These are phyloP conservation scores for Sclerodermus sp. DNA, from an alignment of 2,888 invertebrate species.

Conservation along the genomic window DNA sequence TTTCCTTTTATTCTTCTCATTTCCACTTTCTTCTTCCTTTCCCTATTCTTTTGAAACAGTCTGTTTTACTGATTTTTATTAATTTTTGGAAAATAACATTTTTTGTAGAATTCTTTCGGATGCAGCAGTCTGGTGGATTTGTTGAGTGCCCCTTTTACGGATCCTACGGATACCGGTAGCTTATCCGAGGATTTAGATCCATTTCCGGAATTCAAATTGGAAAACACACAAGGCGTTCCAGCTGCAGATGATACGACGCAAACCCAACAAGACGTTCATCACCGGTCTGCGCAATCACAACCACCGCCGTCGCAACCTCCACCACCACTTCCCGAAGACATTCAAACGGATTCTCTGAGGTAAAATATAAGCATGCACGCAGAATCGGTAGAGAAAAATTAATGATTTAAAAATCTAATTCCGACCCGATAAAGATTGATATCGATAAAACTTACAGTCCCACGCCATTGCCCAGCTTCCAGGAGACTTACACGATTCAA, in stretches of 20 bases:
- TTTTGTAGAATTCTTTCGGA: slow-evolving; percentile 72
- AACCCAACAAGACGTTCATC: slow-evolving; percentile 47
- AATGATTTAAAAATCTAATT: no score
- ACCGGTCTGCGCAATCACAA: slow-evolving; percentile 37
- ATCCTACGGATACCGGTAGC: slow-evolving; percentile 66
- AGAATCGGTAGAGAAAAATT: no score
- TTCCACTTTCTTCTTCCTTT: slow-evolving; percentile 32
- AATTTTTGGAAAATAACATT: no score
- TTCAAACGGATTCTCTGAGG: slow-evolving; percentile 51
- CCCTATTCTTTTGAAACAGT: slow-evolving; percentile 28
- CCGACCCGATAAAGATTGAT: neutral
- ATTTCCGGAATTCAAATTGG: slow-evolving; percentile 68
- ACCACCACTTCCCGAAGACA: slow-evolving; percentile 45
- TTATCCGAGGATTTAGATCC: slow-evolving; percentile 75
- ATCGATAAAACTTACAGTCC: slow-evolving; percentile 52
- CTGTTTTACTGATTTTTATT: no score
- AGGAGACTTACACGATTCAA: slow-evolving; percentile 83
- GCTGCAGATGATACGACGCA: slow-evolving; percentile 45
- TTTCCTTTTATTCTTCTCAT: slow-evolving; percentile 15
- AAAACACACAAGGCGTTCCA: slow-evolving; percentile 46
- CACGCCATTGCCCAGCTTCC: slow-evolving; percentile 79
- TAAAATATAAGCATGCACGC: slow-evolving; percentile 14
- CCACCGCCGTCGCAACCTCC: slow-evolving; percentile 34
- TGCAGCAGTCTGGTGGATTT: slow-evolving; percentile 77
- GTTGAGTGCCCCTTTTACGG: slow-evolving; percentile 74